Conservation (phyloP, 2,888 invertebrate genomes). For the Xestoiulus laeticollis region DNA sequence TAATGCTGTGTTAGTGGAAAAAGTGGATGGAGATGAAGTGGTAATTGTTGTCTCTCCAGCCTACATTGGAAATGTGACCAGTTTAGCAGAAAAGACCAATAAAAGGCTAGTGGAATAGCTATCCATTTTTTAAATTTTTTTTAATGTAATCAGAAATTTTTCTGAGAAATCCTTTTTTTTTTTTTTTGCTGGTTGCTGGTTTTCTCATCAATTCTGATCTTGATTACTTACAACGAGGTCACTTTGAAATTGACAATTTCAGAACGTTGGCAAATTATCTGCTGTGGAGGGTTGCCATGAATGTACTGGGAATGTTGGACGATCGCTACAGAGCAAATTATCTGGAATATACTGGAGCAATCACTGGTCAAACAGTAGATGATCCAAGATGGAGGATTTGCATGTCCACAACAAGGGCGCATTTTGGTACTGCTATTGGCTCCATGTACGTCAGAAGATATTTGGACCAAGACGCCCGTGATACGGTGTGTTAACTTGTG, state of each 20-base stretch:
- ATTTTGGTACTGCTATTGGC: slow-evolving; percentile 68
- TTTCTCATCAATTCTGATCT: not conserved
- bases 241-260: slow-evolving; percentile 56
- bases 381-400: slow-evolving; percentile 54
- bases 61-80: slow-evolving; percentile 76
- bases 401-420: slow-evolving; percentile 44
- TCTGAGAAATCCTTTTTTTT: not conserved
- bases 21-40: slow-evolving; percentile 72
- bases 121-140: not conserved
- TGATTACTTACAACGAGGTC: not conserved
- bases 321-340: slow-evolving; percentile 51
- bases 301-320: slow-evolving; percentile 73
- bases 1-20: slow-evolving; percentile 74
- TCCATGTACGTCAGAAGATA: slow-evolving; percentile 87
- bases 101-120: not conserved
- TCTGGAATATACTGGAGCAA: slow-evolving; percentile 46
- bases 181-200: too few relatives aligned
- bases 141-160: not conserved
- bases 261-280: slow-evolving; percentile 87
- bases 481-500: slow-evolving; percentile 65
- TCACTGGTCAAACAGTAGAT: slow-evolving; percentile 54
- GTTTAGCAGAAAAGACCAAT: slow-evolving; percentile 19
- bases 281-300: slow-evolving; percentile 87
- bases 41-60: slow-evolving; percentile 86
- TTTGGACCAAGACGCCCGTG: slow-evolving; percentile 85